Percentiles rank a stretch among this genome's conserved stretches.
phyloP scores from a whole-genome alignment of 92 coral and sea anemone genomes.

The Palythoa caribaeorum region DNA sequence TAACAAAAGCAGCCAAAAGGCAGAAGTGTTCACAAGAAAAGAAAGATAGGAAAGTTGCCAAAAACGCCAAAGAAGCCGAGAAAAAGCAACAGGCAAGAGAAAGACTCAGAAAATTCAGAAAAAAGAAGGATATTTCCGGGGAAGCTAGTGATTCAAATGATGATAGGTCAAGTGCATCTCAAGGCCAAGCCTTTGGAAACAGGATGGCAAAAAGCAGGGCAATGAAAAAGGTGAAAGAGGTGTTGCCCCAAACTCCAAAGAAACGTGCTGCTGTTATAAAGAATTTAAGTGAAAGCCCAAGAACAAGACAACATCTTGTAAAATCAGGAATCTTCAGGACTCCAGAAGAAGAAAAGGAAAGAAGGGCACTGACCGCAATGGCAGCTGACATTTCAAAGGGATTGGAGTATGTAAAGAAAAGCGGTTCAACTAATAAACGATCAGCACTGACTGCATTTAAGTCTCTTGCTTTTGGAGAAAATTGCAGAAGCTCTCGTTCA shows the following conservation, averaged over 20 bases:
- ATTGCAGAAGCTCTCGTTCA: not conserved
- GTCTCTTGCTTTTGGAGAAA: conserved; percentile 24
- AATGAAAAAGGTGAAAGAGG: conserved; percentile 12
- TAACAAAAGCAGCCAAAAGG: no score
- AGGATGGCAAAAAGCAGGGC: conserved; percentile 33
- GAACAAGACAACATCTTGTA: conserved; percentile 36
- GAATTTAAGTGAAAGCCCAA: conserved; percentile 40
- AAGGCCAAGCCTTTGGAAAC: not conserved
- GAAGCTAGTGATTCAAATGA: no score
- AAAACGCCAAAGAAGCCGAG: no score
- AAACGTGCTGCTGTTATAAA: conserved; percentile 32
- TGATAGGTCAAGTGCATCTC: no score
- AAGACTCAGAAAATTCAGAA: no score
- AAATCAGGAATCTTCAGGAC: conserved; percentile 33
- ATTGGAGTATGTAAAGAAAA: conserved; percentile 31
- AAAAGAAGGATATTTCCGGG: no score
- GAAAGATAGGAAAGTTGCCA: no score
- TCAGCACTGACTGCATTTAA: conserved; percentile 35
- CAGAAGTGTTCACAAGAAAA: no score
- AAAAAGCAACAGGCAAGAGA: no score
- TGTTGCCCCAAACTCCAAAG: conserved; percentile 31
- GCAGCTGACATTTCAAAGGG: conserved; percentile 42
- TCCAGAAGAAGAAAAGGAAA: conserved; percentile 30
- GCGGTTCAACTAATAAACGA: conserved; percentile 30
- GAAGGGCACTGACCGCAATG: conserved; percentile 33